Conservation (phyloP, 2,888 invertebrate species). For the Clunio marinus region DNA sequence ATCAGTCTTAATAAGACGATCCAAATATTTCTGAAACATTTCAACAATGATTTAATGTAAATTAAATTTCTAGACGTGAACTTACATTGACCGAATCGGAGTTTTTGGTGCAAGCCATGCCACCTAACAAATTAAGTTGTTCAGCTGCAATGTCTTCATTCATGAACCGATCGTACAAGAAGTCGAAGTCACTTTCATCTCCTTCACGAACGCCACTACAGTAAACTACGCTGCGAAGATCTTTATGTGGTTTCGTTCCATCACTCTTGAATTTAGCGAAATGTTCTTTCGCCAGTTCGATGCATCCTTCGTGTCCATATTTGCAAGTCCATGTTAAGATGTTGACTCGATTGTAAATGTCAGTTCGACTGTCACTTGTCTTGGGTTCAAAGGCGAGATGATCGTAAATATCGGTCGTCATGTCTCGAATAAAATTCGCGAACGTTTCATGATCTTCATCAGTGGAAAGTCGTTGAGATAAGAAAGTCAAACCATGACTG, state of each 20-base stretch:
- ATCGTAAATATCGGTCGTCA: slow-evolving; percentile 53
- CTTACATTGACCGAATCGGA: slow-evolving; percentile 53
- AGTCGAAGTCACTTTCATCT: slow-evolving; percentile 59
- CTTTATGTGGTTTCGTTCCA: slow-evolving; percentile 52
- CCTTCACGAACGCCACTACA: slow-evolving; percentile 69
- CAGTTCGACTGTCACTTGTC: slow-evolving; percentile 53
- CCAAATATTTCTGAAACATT: slow-evolving; percentile 33
- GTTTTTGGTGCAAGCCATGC: slow-evolving; percentile 64
- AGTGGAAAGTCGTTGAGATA: slow-evolving; percentile 5
- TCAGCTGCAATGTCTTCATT: slow-evolving; percentile 63
- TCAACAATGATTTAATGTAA: too few species aligned
- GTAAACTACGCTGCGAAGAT: slow-evolving; percentile 67
- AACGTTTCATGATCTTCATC: slow-evolving; percentile 35
- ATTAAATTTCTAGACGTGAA: neutral
- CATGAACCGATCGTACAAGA: slow-evolving; percentile 60
- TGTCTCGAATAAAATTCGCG: slow-evolving; percentile 51
- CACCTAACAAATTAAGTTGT: slow-evolving; percentile 60
- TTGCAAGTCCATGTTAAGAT: slow-evolving; percentile 63
- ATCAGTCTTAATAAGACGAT: slow-evolving; percentile 40
- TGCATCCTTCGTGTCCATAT: slow-evolving; percentile 58
- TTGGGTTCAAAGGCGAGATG: slow-evolving; percentile 54
- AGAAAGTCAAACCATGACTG: slow-evolving; percentile 19
- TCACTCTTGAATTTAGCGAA: slow-evolving; percentile 7
- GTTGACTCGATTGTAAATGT: slow-evolving; percentile 58
- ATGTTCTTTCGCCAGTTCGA: slow-evolving; percentile 49